Evolutionary conservation across 2,113 vertebrate genomes (phyloP).

Genomic region (Nerophis ophidion): DNA sequence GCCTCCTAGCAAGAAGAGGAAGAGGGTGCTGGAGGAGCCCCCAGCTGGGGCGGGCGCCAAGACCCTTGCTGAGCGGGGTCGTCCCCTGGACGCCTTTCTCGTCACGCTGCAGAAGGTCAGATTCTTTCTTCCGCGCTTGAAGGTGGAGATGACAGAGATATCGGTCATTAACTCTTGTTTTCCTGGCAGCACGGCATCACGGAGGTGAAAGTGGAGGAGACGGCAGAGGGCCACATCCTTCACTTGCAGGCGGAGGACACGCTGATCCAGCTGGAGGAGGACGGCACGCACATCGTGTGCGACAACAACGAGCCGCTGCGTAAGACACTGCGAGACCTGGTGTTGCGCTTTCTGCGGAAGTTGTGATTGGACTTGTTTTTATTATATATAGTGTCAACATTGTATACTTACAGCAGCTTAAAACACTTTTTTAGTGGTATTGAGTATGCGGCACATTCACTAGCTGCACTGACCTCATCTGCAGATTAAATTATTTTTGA

Average conservation of each 20-base stretch:
- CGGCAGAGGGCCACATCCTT: slow-evolving; percentile 89
- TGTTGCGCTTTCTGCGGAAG: slow-evolving; percentile 93
- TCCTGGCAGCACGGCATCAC: slow-evolving; percentile 83
- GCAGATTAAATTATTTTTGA: too few species aligned
- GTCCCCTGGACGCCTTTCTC: slow-evolving; percentile 86
- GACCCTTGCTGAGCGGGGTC: slow-evolving; percentile 88
- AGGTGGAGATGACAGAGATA: neutral
- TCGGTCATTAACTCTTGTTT: too few species aligned
- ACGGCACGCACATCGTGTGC: slow-evolving; percentile 95
- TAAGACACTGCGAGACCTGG: slow-evolving; percentile 84
- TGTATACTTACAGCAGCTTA: neutral
- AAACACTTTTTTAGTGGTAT: too few species aligned
- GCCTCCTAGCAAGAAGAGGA: slow-evolving; percentile 87
- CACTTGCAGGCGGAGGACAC: slow-evolving; percentile 95
- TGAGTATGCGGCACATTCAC: too few species aligned
- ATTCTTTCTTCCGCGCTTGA: neutral
- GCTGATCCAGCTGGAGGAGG: slow-evolving; percentile 94
- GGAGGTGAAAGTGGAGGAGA: slow-evolving; percentile 97
- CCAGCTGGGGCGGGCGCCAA: slow-evolving; percentile 75
- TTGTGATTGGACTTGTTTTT: slow-evolving; percentile 64
- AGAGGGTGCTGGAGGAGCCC: slow-evolving; percentile 80
- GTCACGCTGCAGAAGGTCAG: slow-evolving; percentile 87
- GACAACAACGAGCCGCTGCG: slow-evolving; percentile 89
- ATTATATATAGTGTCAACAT: neutral
- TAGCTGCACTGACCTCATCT: too few species aligned